Base-by-base conservation (phyloP, 2,113 vertebrate species). In the Malurus elegans region DNA sequence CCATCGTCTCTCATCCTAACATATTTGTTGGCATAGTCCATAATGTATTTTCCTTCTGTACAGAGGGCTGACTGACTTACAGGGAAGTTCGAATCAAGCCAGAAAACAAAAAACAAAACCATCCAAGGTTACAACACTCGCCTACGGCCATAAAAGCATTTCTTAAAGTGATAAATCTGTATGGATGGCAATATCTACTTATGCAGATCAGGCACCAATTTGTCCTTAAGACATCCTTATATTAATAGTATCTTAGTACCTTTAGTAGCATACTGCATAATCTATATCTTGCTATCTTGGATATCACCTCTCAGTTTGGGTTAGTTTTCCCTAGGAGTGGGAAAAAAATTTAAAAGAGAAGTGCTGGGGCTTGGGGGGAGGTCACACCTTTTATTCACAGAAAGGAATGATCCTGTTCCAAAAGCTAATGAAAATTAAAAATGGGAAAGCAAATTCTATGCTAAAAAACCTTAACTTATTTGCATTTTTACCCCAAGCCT, bases 301-400 rank as follows among this genome's bases (percentile, higher is more conserved):
- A 18, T 64, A 60, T 28, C 31, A 87, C 9, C 28, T 72, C 48
- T 87, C 65, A 54, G 25, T 36, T 53, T 29, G 26, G 18, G 26
- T 18, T 50, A 23, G 10, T 64, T 90, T 87, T 74, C 24, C 18
- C 32, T 29, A 45, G 14, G 18, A 65, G 29, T 6, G 28, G 4
- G 9, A 21, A 10, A 61, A 67, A 29, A 36, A 56, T 38, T 38
- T 38, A 25, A 28, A 12, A 31, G n/a, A 25, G 5, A 20, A 4
- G 4, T 34, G 5, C 12, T 2, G 14, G 16, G 26, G 40, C 53
- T 51, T 75, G 9, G 1, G 1, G 36, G 5, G 12, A 67, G 20
- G 14, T 42, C 1, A 1, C 1, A 4, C 9, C 17, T 76, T 80
- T 61, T 14, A 78, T 38, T n/a, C 18, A 84, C 2, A 86, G 38